Percentiles rank a stretch among this genome's conserved stretches.
Conservation (phyloP, 2,797 vertebrate genomes). For the Echeneis naucrates region DNA sequence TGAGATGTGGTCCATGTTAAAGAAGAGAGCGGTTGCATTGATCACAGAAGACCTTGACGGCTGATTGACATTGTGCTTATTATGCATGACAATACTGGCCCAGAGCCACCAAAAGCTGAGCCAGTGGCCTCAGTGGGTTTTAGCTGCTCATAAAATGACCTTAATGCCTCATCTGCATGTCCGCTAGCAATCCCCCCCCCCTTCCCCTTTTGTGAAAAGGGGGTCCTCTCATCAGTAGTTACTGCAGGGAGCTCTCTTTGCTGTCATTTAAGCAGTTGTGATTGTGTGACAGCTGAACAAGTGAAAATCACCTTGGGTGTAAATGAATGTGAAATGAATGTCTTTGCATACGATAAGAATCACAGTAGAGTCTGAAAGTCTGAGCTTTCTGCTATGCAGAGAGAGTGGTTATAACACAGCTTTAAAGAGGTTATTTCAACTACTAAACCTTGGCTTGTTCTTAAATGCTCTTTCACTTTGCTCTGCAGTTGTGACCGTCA, state of each 20-base stretch:
- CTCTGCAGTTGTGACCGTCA: neutral
- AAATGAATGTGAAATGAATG: slow-evolving; percentile 46
- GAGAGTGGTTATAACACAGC: neutral
- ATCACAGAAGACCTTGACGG: slow-evolving; percentile 78
- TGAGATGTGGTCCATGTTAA: slow-evolving; percentile 76
- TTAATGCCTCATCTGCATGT: slow-evolving; percentile 79
- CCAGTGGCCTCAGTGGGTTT: slow-evolving; percentile 64
- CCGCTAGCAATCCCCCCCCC: slow-evolving; percentile 58
- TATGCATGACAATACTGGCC: slow-evolving; percentile 81
- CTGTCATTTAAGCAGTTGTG: slow-evolving; percentile 44
- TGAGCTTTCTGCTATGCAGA: neutral
- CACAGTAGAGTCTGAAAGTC: no score
- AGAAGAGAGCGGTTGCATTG: slow-evolving; percentile 71
- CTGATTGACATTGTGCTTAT: slow-evolving; percentile 82
- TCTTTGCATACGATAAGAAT: neutral
- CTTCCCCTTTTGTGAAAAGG: no score
- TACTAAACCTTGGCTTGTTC: neutral
- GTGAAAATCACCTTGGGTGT: slow-evolving; percentile 49
- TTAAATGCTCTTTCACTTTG: neutral
- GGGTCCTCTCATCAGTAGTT: slow-evolving; percentile 37
- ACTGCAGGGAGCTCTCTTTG: slow-evolving; percentile 19
- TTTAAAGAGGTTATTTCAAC: neutral
- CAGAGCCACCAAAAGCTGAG: slow-evolving; percentile 71
- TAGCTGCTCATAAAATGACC: slow-evolving; percentile 72
- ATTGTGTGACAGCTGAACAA: slow-evolving; percentile 62